These are phyloP conservation scores for Corythornis vintsioides DNA, from an alignment of 2,113 vertebrate species.

Conservation along the genomic window DNA sequence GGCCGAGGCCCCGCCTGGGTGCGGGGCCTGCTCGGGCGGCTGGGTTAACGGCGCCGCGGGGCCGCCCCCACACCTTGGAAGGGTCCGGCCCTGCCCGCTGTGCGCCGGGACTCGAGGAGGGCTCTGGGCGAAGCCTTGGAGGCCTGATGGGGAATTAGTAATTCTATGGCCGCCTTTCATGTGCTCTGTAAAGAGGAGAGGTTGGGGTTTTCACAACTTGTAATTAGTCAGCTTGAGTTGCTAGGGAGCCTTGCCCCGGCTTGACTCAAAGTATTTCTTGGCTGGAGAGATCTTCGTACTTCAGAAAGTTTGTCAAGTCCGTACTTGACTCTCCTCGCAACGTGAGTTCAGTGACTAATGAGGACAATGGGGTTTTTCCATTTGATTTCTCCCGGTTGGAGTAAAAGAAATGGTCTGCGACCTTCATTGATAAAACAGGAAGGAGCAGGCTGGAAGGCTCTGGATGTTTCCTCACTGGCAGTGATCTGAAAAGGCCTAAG, in stretches of 20 bases:
- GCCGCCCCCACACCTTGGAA: background rate
- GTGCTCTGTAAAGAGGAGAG: rapidly evolving
- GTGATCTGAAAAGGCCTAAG: background rate
- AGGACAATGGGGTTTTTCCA: conserved; percentile 19
- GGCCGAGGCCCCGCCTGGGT: background rate
- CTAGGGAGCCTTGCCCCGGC: conserved; percentile 44
- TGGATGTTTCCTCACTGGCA: conserved; percentile 10
- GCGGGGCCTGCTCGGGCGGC: background rate
- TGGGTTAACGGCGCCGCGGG: background rate
- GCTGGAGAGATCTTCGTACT: background rate
- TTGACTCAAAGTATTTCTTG: conserved; percentile 56
- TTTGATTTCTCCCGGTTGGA: background rate
- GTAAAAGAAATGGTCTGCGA: background rate
- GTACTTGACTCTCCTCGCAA: conserved; percentile 51
- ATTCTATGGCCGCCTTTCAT: background rate
- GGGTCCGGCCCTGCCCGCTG: background rate
- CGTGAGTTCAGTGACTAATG: conserved; percentile 5
- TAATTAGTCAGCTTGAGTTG: conserved; percentile 12
- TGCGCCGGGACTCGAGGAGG: background rate
- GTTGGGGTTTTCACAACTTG: background rate
- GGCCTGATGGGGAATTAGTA: too few species aligned
- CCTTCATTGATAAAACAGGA: conserved; percentile 51
- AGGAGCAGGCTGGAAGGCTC: conserved; percentile 35
- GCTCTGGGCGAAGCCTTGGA: background rate
- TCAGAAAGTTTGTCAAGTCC: conserved; percentile 36